Evolutionary conservation across 2,797 vertebrate species (phyloP).

Genomic region (Tiaroga cobitis): DNA sequence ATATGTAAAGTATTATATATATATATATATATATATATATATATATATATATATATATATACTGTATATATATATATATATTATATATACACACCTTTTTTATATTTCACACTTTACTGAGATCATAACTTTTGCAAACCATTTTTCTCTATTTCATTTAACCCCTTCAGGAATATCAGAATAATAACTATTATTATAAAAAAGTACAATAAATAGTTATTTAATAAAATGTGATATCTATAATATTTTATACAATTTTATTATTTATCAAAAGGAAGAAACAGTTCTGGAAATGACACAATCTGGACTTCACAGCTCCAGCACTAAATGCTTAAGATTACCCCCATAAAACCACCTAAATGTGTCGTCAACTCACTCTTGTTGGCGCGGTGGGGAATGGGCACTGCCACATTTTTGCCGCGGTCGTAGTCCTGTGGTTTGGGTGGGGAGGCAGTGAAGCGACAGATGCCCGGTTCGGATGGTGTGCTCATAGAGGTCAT

Average conservation of each 20-base stretch:
- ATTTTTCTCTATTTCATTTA: not conserved
- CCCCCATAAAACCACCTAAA: not conserved
- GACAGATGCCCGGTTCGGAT: conserved; percentile 96
- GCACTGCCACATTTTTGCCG: conserved; percentile 97
- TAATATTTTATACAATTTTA: not conserved
- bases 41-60: too few species aligned
- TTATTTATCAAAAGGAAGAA: not conserved
- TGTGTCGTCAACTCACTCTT: conserved; percentile 82
- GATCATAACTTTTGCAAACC: not conserved
- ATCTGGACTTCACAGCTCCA: not conserved
- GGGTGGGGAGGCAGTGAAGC: conserved; percentile 95
- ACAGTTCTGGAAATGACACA: not conserved
- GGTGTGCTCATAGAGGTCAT: conserved; percentile 99
- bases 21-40: too few species aligned
- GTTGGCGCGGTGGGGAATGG: conserved; percentile 96
- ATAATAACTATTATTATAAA: not conserved
- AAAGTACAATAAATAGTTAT: not conserved
- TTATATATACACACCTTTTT: too few species aligned
- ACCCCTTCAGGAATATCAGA: not conserved
- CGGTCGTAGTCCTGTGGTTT: conserved; percentile 96
- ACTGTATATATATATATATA: too few species aligned
- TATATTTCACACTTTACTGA: not conserved
- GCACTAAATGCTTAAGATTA: not conserved
- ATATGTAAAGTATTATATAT: too few species aligned
- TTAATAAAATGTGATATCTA: not conserved